Evolutionary conservation across 2,797 vertebrate species (phyloP).

Genomic region (Melanogrammus aeglefinus): DNA sequence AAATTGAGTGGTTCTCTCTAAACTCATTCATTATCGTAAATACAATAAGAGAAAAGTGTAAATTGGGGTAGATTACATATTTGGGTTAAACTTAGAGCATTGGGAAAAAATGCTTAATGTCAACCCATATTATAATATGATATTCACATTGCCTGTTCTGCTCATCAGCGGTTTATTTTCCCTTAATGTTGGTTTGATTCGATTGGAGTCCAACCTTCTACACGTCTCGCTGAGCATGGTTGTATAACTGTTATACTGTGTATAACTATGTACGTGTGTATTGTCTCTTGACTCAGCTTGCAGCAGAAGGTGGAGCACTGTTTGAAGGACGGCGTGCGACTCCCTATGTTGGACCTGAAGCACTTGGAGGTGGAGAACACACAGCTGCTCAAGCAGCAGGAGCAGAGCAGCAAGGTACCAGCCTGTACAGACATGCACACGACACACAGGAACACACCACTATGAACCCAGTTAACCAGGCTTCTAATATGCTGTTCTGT

Average conservation of each 20-base stretch:
- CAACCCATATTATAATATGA: neutral
- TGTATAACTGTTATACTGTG: neutral
- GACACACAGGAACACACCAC: neutral
- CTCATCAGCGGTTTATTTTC: too few species aligned
- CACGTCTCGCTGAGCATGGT: too few species aligned
- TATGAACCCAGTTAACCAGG: slow-evolving; percentile 2
- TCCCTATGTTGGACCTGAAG: slow-evolving; percentile 89
- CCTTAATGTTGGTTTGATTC: neutral
- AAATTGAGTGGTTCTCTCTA: neutral
- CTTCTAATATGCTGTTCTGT: neutral
- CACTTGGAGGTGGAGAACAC: slow-evolving; percentile 87
- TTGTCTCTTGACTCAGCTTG: slow-evolving; percentile 70
- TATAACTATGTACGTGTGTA: neutral
- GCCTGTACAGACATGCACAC: neutral
- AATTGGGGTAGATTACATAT: too few species aligned
- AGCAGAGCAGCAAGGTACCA: slow-evolving; percentile 80
- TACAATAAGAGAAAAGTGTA: too few species aligned
- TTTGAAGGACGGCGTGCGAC: slow-evolving; percentile 88
- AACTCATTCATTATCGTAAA: neutral
- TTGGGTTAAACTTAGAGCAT: too few species aligned
- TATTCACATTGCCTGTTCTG: neutral
- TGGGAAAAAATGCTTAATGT: too few species aligned
- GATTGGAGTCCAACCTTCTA: too few species aligned
- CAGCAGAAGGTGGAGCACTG: slow-evolving; percentile 94
- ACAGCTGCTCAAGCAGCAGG: slow-evolving; percentile 80